Evolutionary conservation across 2,113 vertebrate genomes (phyloP).

Genomic region (Leptobrachium ailaonicum): DNA sequence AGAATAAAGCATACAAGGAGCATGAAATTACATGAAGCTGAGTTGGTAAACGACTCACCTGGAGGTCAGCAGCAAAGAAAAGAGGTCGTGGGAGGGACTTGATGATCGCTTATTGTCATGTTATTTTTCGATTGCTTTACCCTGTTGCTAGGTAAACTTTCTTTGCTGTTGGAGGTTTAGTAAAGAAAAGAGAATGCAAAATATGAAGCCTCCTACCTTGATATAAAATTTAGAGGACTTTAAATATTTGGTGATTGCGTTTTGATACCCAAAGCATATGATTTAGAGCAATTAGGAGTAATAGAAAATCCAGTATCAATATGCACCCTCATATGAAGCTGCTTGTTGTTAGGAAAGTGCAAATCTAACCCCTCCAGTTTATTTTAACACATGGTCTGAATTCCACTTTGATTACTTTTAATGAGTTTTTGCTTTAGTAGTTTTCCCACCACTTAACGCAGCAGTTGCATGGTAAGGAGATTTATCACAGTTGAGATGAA

Average conservation of each 20-base stretch:
- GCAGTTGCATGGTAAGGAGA: conserved; percentile 38
- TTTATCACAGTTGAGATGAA: conserved; percentile 38
- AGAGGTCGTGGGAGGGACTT: too few relatives aligned
- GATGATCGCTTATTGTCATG: too few relatives aligned
- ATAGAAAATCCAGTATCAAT: conserved; percentile 56
- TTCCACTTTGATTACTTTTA: conserved; percentile 56
- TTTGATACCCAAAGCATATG: conserved; percentile 46
- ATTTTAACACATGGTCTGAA: conserved; percentile 55
- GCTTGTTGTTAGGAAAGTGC: conserved; percentile 52
- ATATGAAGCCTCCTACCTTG: too few relatives aligned
- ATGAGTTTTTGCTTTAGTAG: conserved; percentile 48
- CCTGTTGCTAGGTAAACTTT: too few relatives aligned
- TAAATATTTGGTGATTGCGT: conserved; percentile 34
- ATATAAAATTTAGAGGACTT: conserved; percentile 1
- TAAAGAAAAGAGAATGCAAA: too few relatives aligned
- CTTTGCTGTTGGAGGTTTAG: too few relatives aligned
- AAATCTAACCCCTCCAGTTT: conserved; percentile 55
- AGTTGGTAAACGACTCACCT: too few relatives aligned
- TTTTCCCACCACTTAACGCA: conserved; percentile 43
- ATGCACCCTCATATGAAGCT: conserved; percentile 49
- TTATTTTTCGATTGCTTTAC: too few relatives aligned
- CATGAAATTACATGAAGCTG: too few relatives aligned
- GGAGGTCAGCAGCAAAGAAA: too few relatives aligned
- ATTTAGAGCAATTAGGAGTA: conserved; percentile 56
- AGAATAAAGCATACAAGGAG: too few relatives aligned